Percentiles rank a stretch among this genome's conserved stretches.
These are phyloP conservation scores for Synergus laeviventris DNA, from an alignment of 2,888 invertebrate species.

Conservation along the genomic window DNA sequence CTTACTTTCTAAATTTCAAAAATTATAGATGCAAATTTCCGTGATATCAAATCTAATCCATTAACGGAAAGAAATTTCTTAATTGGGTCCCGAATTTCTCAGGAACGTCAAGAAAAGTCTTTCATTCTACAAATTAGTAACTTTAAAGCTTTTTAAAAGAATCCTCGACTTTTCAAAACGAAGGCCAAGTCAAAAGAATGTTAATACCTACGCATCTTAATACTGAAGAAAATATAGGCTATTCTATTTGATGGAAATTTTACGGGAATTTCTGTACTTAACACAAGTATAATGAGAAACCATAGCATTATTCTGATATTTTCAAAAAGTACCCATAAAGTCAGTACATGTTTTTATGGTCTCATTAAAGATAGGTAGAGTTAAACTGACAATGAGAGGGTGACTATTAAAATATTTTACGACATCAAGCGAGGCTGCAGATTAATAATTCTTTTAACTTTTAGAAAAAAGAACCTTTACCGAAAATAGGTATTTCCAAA, in stretches of 20 bases:
- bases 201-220: too few relatives aligned
- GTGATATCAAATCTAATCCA: too few relatives aligned
- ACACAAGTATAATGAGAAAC: neutral
- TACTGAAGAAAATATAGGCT: too few relatives aligned
- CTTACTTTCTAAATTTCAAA: neutral
- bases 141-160: too few relatives aligned
- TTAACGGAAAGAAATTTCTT: too few relatives aligned
- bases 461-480: neutral
- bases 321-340: neutral
- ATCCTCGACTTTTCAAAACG: too few relatives aligned
- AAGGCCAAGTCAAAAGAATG: too few relatives aligned
- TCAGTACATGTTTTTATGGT: neutral
- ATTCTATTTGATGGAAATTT: neutral
- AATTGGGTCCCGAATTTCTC: too few relatives aligned
- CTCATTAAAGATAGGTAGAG: neutral
- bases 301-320: neutral
- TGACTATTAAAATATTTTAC: neutral
- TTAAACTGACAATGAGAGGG: neutral
- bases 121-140: too few relatives aligned
- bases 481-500: neutral
- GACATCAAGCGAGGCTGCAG: neutral
- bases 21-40: neutral
- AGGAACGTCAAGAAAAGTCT: too few relatives aligned
- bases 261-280: neutral
- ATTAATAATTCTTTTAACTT: neutral